Base-by-base conservation (phyloP, 2,888 invertebrate genomes). In the Cerceris rybyensis region DNA sequence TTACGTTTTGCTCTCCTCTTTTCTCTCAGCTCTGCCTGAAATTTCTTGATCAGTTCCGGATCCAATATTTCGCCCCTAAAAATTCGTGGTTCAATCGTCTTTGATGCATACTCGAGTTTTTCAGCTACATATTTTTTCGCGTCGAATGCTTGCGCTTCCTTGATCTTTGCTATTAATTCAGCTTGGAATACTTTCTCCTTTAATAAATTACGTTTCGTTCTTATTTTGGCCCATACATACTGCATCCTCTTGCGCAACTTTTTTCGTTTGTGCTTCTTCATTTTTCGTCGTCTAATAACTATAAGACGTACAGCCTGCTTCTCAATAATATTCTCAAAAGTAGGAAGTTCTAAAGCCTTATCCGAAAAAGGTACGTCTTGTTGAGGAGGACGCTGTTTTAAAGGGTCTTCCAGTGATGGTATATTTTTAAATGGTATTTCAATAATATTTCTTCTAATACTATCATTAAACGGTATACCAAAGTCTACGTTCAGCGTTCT, bases 191-290 rank as follows among this genome's bases (percentile, higher is more conserved):
- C 93, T 88, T 96, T 97, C 89, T 98, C 97, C 90, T 96, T 97
- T 59, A 93, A 93, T 89, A 96, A 93, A 88, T 96, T 96, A 66
- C 97, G 94, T 17, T 94, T 95, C 87, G 96, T 95, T 70, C 91
- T 92, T 81, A 94, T 94, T 92, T 96, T 96, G 0, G 95, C 95
- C 95, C 96, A 96, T 78, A 94, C 94, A 91, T 95, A 96, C 87
- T 95, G 95, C 96, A 97, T 96, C 87, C 94, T 95, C 90, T 96
- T 97, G 81, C 96, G 94, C 69, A 97, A 93, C 92, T 98, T 98
- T 91, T 93, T 96, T 59, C 96, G 93, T 91, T 97, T 96, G 89
- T 98, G 98, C 86, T 96, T 97, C 92, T 96, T 97, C 97, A 98
- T 98, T 93, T 98, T 98, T 68, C 95, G 94, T 64, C 95, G 93